Base-by-base conservation (phyloP, 1,140 invertebrate genomes). In the Drosophila dunni region DNA sequence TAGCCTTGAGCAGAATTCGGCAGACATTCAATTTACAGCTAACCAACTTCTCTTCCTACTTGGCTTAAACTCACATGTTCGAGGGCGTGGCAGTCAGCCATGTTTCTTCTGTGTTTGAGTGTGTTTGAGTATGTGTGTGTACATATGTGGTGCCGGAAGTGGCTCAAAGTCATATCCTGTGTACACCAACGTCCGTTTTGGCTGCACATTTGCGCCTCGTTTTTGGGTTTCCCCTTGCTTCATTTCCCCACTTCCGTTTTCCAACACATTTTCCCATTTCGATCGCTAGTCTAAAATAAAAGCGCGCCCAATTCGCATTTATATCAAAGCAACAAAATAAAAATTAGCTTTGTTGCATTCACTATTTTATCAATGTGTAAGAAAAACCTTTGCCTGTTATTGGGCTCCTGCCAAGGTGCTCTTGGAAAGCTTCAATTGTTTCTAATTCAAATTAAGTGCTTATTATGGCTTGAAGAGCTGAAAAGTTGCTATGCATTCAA, bases 121-220 rank as follows among this genome's bases (percentile, higher is more conserved):
- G 36, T 51, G 11, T 65, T 33, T 62, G 42, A 57, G 34, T 48
- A 11, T 17, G 13, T 58, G 53, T 71, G 42, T 56, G 42, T 60
- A 50, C 24, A 48, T 56, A n/a, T 70, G 48, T 63, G 50, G 15
- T 65, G 33, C 67, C 77, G 77, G 77, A 79, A 67, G 68, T 76
- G 68, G 77, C 74, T 72, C 73, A 76, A 67, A 79, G 73, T 79
- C 77, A 79, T 79, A 76, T 79, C 77, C 77, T 76, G 77, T 79
- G 75, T 69, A 75, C 20, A 42, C 50, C 60, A 71, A 54, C 71
- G 68, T 71, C 53, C 68, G 73, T 61, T 74, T 74, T 62, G 56
- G 64, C 70, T 73, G 57, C 64, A 73, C 64, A 73, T 73, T 73
- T 73, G 70, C 29, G 63, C 70, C 63, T 72, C 9, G 63, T 33